Evolutionary conservation across 2,888 invertebrate species (phyloP).

Genomic region (Cosmia trapezina): DNA sequence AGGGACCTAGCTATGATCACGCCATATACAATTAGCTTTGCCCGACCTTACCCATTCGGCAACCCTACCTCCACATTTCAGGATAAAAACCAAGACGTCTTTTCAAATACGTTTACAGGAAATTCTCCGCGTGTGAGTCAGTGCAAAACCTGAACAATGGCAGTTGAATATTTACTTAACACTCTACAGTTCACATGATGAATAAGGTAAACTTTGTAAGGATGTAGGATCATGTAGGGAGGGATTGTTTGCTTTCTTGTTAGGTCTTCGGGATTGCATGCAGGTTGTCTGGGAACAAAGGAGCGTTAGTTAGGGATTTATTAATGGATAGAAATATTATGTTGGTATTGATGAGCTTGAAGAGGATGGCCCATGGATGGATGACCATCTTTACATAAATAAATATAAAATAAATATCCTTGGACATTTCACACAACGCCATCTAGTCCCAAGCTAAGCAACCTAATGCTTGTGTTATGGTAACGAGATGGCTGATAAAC

Average conservation of each 20-base stretch:
- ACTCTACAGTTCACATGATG: constrained; percentile 58
- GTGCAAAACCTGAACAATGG: constrained; percentile 74
- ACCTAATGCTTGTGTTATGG: too few species aligned
- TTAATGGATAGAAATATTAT: neutral
- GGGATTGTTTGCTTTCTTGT: constrained; percentile 24
- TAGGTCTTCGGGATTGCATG: constrained; percentile 32
- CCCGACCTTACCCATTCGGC: neutral
- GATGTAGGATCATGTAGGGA: constrained; percentile 10
- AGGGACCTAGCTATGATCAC: too few species aligned
- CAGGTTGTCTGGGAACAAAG: constrained; percentile 53
- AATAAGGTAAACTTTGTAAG: constrained; percentile 53
- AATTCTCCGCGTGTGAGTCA: constrained; percentile 71
- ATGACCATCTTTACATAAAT: too few species aligned
- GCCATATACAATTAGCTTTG: too few species aligned
- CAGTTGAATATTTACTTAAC: constrained; percentile 72
- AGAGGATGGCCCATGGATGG: too few species aligned
- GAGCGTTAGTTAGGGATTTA: constrained; percentile 33
- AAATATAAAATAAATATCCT: too few species aligned
- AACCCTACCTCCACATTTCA: constrained; percentile 39
- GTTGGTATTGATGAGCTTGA: neutral
- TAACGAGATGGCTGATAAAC: too few species aligned
- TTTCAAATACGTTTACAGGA: constrained; percentile 56
- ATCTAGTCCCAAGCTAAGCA: too few species aligned
- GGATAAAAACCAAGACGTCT: constrained; percentile 20
- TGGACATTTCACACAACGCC: too few species aligned